Evolutionary conservation across 2,888 invertebrate species (phyloP), one percentile per base, ranked within the genome.

Genomic region (Saturnia pavonia): DNA sequence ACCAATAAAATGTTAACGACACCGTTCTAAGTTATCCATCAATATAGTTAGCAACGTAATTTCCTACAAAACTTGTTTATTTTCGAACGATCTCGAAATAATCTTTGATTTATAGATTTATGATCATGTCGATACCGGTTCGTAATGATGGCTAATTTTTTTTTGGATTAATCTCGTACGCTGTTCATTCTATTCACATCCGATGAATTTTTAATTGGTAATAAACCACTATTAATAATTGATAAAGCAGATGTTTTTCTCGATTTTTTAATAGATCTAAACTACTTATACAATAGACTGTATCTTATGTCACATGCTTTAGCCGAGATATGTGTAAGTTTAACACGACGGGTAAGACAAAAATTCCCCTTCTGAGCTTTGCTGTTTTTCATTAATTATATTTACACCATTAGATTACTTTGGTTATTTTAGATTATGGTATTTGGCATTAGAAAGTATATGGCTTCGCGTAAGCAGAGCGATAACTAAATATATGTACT

Each of bases 1-100:
- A 77, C 80, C 80, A 80, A 83, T 86, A 86, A 87, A 87, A 86
- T 75, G 83, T 85, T 84, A 83, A 83, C 82, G 85, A 83, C 78
- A 73, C 76, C 75, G 75, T 11, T 40, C 42, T 40, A 40, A 25
- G 54, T 66, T 70, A 51, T 70, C 51, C 42, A n/a, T 16, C 14
- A 8, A 69, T 65, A 65, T 48, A 65, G 65, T 69, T 65, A 65
- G 63, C 25, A 22, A 43, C 67, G 34, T 43, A 14, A 67, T 67
- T 43, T 60, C 43, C 19, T 40, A 54, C 54, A 43, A 70, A 70
- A 70, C 54, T 22, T 68, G 68, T 54, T 54, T 54, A 40, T 67
- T 66, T 45, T 14, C 16, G 34, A 51, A 25, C n/a, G 19, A 66
- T 66, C 51, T 66, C 48, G 40, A 22, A 27, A 60, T 51, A 54